Base-by-base conservation (phyloP, 1,140 invertebrate genomes). In the Leucophenga varia region DNA sequence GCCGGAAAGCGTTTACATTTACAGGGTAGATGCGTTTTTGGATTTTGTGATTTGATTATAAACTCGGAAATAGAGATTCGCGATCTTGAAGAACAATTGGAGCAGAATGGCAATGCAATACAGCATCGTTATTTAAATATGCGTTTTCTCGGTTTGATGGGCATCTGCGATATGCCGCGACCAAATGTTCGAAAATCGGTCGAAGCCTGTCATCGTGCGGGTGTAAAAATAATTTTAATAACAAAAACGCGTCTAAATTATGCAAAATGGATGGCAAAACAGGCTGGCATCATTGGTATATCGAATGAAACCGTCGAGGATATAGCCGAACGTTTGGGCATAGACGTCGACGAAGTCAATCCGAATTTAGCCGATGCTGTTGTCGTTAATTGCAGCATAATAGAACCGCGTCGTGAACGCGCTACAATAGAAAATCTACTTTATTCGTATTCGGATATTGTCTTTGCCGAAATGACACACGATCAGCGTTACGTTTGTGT, bases 211-310 rank as follows among this genome's bases (percentile, higher is more conserved):
- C 37, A 55, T 1, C 13, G 22, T 2, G 63, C 52, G 2, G 63
- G 61, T 16, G 59, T 65, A 9, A 65, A 65, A 18, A 18, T 65
- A 9, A 38, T 65, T 0, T 1, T 65, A 1, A n/a, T 45, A 3
- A 65, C 58, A 1, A 9, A n/a, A 0, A 14, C 10, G 0, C 28
- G 35, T 1, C 16, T 18, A 0, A 18, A 12, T 2, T 21, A 25
- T 4, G 43, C 63, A 2, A 21, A 31, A 8, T 36, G 49, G 2
- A 13, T 65, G 6, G 58, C 61, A 16, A 20, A 18, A n/a, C 7
- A 52, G 3, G 43, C 58, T 21, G 61, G 58, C 5, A 31, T 65
- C 8, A 16, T 64, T 21, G 8, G 21, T 1, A 12, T 19, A 0
- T 1, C 21, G 1, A 20, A 14, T 14, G 44, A 55, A 18, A 37